Evolutionary conservation across 2,888 invertebrate genomes (phyloP).

Genomic region (Noctua pronuba): DNA sequence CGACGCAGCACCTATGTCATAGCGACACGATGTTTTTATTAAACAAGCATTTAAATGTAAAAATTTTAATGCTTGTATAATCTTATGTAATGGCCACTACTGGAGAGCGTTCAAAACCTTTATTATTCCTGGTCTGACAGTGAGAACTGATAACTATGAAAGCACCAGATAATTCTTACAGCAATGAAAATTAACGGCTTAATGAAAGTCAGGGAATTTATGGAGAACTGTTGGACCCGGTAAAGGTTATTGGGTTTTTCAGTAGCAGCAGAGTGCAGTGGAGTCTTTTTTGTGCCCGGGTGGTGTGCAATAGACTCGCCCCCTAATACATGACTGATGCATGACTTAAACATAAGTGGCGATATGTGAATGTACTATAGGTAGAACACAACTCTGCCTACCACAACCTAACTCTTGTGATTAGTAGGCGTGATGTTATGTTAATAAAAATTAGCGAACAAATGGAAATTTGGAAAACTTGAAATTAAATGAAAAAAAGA

Average conservation of each 20-base stretch:
- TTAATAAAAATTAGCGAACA: neutral
- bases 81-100: neutral
- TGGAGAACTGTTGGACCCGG: neutral
- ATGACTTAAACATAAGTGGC: neutral
- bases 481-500: neutral
- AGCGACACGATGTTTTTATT: conserved; percentile 16
- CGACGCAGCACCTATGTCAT: conserved; percentile 41
- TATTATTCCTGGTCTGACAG: neutral
- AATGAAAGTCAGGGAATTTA: neutral
- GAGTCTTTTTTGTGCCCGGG: neutral
- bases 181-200: neutral
- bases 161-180: neutral
- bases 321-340: neutral
- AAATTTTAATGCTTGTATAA: neutral
- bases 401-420: neutral
- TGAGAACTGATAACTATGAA: neutral
- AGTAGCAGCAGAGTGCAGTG: neutral
- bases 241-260: neutral
- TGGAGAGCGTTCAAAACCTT: neutral
- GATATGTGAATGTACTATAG: neutral
- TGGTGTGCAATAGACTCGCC: neutral
- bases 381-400: neutral
- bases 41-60: conserved; percentile 13
- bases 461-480: neutral
- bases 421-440: neutral